A percentile compares a stretch with the other conserved stretches of the same genome.
Conservation (phyloP, 2,797 vertebrate genomes). For the Xenentodon cancila region DNA sequence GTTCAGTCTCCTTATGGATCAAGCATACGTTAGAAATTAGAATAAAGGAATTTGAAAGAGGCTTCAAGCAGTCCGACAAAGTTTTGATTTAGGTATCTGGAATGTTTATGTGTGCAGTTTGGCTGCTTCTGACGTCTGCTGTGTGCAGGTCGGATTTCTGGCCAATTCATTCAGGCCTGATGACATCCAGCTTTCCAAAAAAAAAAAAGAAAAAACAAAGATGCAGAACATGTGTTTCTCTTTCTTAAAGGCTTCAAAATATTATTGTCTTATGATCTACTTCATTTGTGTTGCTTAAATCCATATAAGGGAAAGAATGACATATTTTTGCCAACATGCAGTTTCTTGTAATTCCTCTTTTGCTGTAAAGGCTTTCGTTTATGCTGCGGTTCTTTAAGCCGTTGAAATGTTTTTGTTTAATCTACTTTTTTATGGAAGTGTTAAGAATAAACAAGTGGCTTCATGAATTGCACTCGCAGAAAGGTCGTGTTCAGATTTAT, state of each 20-base stretch:
- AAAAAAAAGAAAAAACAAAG: not conserved
- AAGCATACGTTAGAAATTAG: slow-evolving; percentile 7
- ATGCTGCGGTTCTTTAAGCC: slow-evolving; percentile 51
- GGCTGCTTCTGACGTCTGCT: slow-evolving; percentile 17
- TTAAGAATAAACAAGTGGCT: slow-evolving; percentile 80
- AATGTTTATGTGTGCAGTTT: slow-evolving; percentile 10
- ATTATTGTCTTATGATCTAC: slow-evolving; percentile 28
- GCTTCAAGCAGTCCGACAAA: slow-evolving; percentile 27
- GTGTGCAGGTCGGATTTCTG: slow-evolving; percentile 9
- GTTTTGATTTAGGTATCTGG: slow-evolving; percentile 20
- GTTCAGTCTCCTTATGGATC: slow-evolving; percentile 14
- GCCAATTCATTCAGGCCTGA: slow-evolving; percentile 30
- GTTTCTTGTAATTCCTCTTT: slow-evolving; percentile 33
- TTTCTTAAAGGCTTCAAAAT: slow-evolving; percentile 39
- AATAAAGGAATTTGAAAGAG: slow-evolving; percentile 17
- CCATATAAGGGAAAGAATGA: slow-evolving; percentile 30
- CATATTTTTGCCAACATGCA: slow-evolving; percentile 33
- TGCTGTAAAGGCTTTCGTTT: slow-evolving; percentile 48
- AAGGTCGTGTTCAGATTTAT: slow-evolving; percentile 76
- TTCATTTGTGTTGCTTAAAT: slow-evolving; percentile 62
- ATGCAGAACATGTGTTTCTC: slow-evolving; percentile 24
- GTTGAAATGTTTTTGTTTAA: slow-evolving; percentile 71
- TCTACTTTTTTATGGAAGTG: slow-evolving; percentile 66
- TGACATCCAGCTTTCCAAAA: slow-evolving; percentile 35
- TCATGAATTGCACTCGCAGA: slow-evolving; percentile 68